Percentiles rank a stretch among this genome's conserved stretches.
These are phyloP conservation scores for Copidosoma floridanum DNA, from an alignment of 1,140 invertebrate species.

Conservation along the genomic window DNA sequence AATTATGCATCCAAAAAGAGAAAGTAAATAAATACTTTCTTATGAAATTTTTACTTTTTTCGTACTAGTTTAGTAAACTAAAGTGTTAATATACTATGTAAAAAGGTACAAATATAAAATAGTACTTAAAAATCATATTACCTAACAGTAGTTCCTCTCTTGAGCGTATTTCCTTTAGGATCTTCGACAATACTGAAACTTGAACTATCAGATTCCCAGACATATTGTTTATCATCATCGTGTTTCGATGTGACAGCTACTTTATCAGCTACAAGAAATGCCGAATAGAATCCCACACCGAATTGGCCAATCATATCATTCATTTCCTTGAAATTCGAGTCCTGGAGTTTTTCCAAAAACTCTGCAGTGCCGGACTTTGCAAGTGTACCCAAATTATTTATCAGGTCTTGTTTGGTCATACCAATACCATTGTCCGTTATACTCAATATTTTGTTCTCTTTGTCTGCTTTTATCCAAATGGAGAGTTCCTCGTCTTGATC, in stretches of 20 bases:
- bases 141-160: conserved; percentile 74
- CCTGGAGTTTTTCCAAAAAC: conserved; percentile 93
- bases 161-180: conserved; percentile 88
- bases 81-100: too few species aligned
- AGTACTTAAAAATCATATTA: conserved; percentile 16
- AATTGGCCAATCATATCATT: conserved; percentile 93
- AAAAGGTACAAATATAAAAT: not conserved
- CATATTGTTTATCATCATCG: conserved; percentile 93
- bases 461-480: conserved; percentile 95
- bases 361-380: conserved; percentile 99
- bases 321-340: conserved; percentile 65
- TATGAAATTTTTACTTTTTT: too few species aligned
- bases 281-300: conserved; percentile 97
- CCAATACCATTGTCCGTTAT: conserved; percentile 97
- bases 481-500: conserved; percentile 78
- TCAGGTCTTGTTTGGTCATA: conserved; percentile 94
- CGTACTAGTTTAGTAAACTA: too few species aligned
- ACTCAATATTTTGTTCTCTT: conserved; percentile 90
- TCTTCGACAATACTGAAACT: conserved; percentile 89
- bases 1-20: too few species aligned
- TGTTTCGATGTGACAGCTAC: conserved; percentile 95
- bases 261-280: conserved; percentile 89
- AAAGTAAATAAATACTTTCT: too few species aligned
- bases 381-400: conserved; percentile 97
- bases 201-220: conserved; percentile 96